Evolutionary conservation across 2,113 vertebrate species (phyloP), one percentile per base, ranked within the genome.

Genomic region (Rhadina sibilatrix): DNA sequence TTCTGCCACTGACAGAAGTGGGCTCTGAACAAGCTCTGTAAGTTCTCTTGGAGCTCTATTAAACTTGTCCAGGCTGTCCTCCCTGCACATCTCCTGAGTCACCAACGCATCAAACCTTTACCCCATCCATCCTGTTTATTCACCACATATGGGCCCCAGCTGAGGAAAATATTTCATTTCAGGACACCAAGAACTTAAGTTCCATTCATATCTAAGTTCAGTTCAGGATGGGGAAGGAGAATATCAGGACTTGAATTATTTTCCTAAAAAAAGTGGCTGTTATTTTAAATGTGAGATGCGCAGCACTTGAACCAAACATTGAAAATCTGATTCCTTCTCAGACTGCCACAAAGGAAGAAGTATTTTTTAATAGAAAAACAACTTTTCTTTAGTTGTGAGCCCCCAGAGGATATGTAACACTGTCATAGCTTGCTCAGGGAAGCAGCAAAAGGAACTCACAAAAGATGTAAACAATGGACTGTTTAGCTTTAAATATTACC

Each of bases 261-360:
- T 77, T 77, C 59, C 46, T 83, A 47, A 83, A 92, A 69, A 42
- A 90, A 92, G 21, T 5, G 46, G 10, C 16, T 47, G 9, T 19
- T 28, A 46, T 5, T 76, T 87, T 42, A 72, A 44, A 53, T 8
- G 5, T n/a, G 71, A 92, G 54, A 17, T 5, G 4, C 14, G 6
- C 40, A 76, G 66, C 9, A 65, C 25, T 70, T 77, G 25, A 72
- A 74, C 54, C 12, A 81, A 47, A 22, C 12, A 30, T 4, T 75
- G 44, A 81, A 88, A 78, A 79, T 60, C 33, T 42, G 13, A 79
- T 83, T 89, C 37, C 44, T 90, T 95, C 64, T 46, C 46, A 90
- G 38, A 37, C 5, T 25, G 9, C 11, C 24, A 42, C 25, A 64
- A 35, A 85, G 7, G 33, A 78, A 75, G 52, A 57, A 24, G 9